Percentiles rank a stretch among this genome's conserved stretches.
phyloP scores from a whole-genome alignment of 1,140 invertebrate species.

The Drosophila pseudoobscura region DNA sequence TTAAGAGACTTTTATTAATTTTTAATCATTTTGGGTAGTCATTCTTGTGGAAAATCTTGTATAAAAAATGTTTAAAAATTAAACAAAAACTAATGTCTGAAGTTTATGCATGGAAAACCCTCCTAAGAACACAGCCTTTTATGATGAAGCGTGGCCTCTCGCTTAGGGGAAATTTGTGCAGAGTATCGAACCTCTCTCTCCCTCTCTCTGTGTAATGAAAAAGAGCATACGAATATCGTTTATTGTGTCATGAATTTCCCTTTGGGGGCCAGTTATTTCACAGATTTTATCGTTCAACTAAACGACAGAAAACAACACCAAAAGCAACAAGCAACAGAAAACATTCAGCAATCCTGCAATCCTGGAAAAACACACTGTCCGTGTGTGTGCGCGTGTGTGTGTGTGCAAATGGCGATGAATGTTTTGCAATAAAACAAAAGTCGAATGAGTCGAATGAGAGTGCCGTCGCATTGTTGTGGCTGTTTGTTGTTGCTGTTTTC shows the following conservation, averaged over 20 bases:
- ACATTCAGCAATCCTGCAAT: background rate
- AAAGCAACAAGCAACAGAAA: constrained; percentile 33
- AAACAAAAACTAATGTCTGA: too few species aligned
- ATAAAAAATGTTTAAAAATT: too few species aligned
- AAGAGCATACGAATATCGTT: constrained; percentile 40
- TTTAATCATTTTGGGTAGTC: too few species aligned
- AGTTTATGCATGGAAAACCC: too few species aligned
- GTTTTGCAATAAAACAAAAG: constrained; percentile 76
- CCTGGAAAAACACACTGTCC: constrained; percentile 25
- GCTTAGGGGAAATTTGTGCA: too few species aligned
- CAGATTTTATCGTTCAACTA: constrained; percentile 64
- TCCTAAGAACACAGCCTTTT: too few species aligned
- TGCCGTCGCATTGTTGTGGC: constrained; percentile 37
- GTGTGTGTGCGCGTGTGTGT: too few species aligned
- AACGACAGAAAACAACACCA: constrained; percentile 17
- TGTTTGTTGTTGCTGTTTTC: constrained; percentile 25
- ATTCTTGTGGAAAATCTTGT: too few species aligned
- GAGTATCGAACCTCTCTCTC: too few species aligned
- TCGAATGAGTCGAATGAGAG: constrained; percentile 66
- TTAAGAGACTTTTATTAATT: too few species aligned
- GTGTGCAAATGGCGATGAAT: constrained; percentile 74
- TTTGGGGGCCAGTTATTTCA: constrained; percentile 43
- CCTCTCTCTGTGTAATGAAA: too few species aligned
- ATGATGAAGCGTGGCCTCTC: too few species aligned
- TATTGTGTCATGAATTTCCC: background rate